phyloP scores from a whole-genome alignment of 2,888 invertebrate species.

The Ectobius pallidus region DNA sequence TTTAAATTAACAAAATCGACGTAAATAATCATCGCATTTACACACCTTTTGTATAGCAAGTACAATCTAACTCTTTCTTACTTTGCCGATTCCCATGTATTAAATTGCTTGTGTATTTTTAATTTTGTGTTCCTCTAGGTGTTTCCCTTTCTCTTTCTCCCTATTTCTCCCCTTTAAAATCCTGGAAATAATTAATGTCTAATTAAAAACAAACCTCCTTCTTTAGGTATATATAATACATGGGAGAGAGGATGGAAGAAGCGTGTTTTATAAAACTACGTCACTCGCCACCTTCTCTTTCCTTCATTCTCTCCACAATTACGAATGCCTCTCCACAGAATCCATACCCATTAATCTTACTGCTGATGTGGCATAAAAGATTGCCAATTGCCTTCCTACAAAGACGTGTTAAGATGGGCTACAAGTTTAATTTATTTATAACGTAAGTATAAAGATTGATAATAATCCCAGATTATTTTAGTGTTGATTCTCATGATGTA shows the following conservation, averaged over 20 bases:
- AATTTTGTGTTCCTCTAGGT: too few species aligned
- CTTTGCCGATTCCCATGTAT: slow-evolving; percentile 14
- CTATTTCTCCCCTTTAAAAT: background rate
- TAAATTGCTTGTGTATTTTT: slow-evolving; percentile 32
- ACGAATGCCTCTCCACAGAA: too few species aligned
- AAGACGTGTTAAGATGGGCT: too few species aligned
- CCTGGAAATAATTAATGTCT: slow-evolving; percentile 31
- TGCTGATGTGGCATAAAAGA: slow-evolving; percentile 33
- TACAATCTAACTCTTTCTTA: background rate
- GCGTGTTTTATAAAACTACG: background rate
- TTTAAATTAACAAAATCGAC: slow-evolving; percentile 19
- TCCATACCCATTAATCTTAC: slow-evolving; percentile 30
- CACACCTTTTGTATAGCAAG: background rate
- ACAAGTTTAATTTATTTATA: slow-evolving; percentile 13
- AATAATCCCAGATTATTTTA: too few species aligned
- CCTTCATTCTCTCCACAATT: background rate
- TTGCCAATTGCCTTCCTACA: slow-evolving; percentile 21
- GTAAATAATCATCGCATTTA: slow-evolving; percentile 17
- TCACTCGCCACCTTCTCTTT: background rate
- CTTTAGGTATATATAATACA: background rate
- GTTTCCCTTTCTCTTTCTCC: background rate
- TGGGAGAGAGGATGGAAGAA: background rate
- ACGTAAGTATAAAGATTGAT: too few species aligned
- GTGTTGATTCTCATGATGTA: too few species aligned
- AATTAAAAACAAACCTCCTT: slow-evolving; percentile 29